Evolutionary conservation across 2,888 invertebrate species (phyloP).

Genomic region (Drosophila rubida): DNA sequence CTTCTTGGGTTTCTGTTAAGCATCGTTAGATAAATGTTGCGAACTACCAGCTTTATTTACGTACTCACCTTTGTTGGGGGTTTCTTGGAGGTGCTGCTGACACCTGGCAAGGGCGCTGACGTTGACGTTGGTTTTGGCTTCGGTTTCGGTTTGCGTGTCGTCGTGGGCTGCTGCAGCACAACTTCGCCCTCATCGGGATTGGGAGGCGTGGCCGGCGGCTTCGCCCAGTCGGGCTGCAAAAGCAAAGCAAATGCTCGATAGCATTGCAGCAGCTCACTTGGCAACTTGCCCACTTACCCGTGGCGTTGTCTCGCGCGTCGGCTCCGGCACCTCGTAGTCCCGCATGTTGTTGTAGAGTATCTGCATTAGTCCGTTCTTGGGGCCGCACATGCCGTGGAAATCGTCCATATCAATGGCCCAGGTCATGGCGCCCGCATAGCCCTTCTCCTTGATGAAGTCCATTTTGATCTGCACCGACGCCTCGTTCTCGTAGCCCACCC

Average conservation of each 20-base stretch:
- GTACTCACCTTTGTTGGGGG: conserved; percentile 65
- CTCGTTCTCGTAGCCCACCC: conserved; percentile 92
- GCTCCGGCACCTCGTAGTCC: conserved; percentile 89
- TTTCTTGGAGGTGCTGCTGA: conserved; percentile 56
- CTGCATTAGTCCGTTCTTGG: conserved; percentile 90
- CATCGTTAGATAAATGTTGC: neutral
- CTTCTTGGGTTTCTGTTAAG: conserved; percentile 74
- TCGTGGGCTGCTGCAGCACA: conserved; percentile 58
- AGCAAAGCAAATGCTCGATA: conserved; percentile 22
- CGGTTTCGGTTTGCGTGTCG: conserved; percentile 78
- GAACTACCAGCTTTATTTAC: neutral
- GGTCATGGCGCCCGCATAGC: conserved; percentile 95
- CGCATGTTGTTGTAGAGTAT: conserved; percentile 91
- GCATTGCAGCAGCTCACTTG: conserved; percentile 40
- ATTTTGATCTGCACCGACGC: conserved; percentile 94
- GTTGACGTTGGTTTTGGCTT: conserved; percentile 69
- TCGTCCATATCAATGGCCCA: conserved; percentile 97
- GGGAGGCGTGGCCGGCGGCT: conserved; percentile 89
- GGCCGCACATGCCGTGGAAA: conserved; percentile 93
- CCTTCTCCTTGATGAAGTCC: conserved; percentile 93
- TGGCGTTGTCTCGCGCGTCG: conserved; percentile 88
- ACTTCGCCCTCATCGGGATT: conserved; percentile 85
- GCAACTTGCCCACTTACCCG: conserved; percentile 86
- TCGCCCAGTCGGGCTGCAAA: conserved; percentile 92
- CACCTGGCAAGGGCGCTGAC: conserved; percentile 66